Evolutionary conservation across 2,888 invertebrate genomes (phyloP).

Genomic region (Agonopterix subpropinquella): DNA sequence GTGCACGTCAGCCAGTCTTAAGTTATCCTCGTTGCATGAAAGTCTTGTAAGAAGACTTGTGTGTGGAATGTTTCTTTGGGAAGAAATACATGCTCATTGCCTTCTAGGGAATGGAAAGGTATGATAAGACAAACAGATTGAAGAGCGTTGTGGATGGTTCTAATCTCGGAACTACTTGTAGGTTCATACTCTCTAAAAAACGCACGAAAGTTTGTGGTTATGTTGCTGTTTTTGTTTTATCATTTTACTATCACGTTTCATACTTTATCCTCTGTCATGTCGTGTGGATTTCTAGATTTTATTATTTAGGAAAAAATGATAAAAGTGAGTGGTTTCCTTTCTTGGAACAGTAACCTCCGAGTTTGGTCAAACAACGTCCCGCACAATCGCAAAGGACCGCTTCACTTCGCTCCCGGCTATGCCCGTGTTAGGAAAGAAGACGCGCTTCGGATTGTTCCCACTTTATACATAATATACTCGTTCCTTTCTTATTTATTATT

Average conservation of each 20-base stretch:
- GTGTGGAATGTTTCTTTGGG: no score
- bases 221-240: no score
- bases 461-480: neutral
- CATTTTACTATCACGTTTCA: no score
- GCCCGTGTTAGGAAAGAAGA: slow-evolving; percentile 39
- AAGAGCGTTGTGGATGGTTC: no score
- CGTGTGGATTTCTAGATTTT: neutral
- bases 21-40: neutral
- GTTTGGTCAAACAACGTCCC: slow-evolving; percentile 41
- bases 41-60: no score
- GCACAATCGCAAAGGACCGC: slow-evolving; percentile 25
- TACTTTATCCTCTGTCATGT: no score
- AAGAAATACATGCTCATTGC: no score
- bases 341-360: slow-evolving; percentile 22
- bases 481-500: neutral
- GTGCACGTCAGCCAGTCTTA: neutral
- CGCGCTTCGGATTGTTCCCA: slow-evolving; percentile 23
- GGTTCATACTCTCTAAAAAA: no score
- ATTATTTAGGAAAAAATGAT: slow-evolving; percentile 1
- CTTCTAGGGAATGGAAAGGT: no score
- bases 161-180: no score
- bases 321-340: slow-evolving; percentile 17
- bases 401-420: slow-evolving; percentile 25
- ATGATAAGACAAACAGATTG: no score
- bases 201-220: no score